Evolutionary conservation across 1,140 invertebrate species (phyloP).

Genomic region (Saccostrea cuccullata): DNA sequence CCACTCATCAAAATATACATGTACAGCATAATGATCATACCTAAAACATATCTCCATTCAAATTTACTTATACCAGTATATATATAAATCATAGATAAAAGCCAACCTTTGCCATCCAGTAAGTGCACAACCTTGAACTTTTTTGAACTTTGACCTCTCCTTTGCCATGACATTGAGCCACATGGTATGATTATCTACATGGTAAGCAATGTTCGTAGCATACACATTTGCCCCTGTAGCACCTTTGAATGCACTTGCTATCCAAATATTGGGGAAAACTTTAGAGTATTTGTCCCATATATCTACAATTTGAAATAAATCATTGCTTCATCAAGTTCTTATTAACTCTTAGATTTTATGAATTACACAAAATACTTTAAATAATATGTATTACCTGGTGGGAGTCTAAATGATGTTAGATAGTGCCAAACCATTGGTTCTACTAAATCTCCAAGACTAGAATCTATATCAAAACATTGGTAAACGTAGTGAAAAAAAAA

Average conservation of each 20-base stretch:
- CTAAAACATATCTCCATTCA: no score
- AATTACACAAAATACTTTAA: no score
- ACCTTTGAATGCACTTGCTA: constrained; percentile 93
- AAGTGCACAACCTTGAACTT: constrained; percentile 82
- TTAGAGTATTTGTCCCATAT: constrained; percentile 86
- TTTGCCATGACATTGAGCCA: constrained; percentile 83
- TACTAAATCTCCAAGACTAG: constrained; percentile 78
- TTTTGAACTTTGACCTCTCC: constrained; percentile 65
- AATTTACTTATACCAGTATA: not conserved
- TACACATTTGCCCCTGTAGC: constrained; percentile 83
- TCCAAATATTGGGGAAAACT: constrained; percentile 93
- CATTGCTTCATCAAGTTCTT: not conserved
- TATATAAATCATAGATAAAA: not conserved
- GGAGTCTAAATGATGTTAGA: constrained; percentile 64
- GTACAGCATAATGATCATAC: no score
- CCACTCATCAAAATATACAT: no score
- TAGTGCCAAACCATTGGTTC: constrained; percentile 82
- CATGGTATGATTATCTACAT: constrained; percentile 86
- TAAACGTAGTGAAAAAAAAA: not conserved
- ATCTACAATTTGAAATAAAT: constrained; percentile 67
- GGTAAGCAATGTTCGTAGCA: constrained; percentile 82
- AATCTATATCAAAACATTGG: constrained; percentile 74
- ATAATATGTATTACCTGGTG: constrained; percentile 52
- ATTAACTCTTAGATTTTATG: no score
- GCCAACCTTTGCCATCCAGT: constrained; percentile 85